A percentile compares a stretch with the other conserved stretches of the same genome.
These are phyloP conservation scores for Larimichthys polyactis DNA, from an alignment of 2,113 vertebrate genomes.

Conservation along the genomic window DNA sequence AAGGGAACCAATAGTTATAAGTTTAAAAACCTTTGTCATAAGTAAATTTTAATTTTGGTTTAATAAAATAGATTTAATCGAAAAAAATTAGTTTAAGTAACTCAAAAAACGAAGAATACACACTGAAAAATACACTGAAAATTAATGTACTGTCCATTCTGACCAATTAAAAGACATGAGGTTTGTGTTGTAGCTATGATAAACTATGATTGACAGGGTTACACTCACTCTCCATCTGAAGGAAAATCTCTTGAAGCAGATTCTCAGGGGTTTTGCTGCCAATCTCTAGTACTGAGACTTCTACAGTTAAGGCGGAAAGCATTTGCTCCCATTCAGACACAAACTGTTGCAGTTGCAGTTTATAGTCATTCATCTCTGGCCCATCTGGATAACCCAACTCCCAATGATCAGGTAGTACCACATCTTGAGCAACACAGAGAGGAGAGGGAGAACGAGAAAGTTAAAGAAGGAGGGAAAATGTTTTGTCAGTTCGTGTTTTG, in stretches of 20 bases:
- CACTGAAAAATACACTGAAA: not conserved
- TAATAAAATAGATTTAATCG: too few species aligned
- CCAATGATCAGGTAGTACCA: conserved; percentile 76
- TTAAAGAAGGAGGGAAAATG: not conserved
- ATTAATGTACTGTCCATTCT: not conserved
- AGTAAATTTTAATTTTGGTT: not conserved
- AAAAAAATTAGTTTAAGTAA: not conserved
- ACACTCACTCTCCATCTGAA: conserved; percentile 90
- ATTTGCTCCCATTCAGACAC: conserved; percentile 80
- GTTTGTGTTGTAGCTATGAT: too few species aligned
- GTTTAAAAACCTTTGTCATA: not conserved
- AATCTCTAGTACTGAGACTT: conserved; percentile 83
- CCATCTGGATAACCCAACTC: conserved; percentile 86
- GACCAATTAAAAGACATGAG: not conserved
- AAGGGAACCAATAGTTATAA: too few species aligned
- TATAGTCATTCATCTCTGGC: conserved; percentile 87
- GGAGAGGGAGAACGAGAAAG: not conserved
- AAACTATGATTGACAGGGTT: not conserved
- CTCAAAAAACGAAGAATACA: not conserved
- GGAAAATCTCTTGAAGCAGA: conserved; percentile 84
- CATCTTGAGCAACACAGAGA: conserved; percentile 60
- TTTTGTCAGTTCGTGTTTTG: not conserved
- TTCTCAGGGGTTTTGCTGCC: conserved; percentile 83
- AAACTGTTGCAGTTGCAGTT: conserved; percentile 80
- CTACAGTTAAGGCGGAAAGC: conserved; percentile 66